A percentile compares a stretch with the other conserved stretches of the same genome.
phyloP scores from a whole-genome alignment of 2,888 invertebrate species.

The Azorinus chamasolen region DNA sequence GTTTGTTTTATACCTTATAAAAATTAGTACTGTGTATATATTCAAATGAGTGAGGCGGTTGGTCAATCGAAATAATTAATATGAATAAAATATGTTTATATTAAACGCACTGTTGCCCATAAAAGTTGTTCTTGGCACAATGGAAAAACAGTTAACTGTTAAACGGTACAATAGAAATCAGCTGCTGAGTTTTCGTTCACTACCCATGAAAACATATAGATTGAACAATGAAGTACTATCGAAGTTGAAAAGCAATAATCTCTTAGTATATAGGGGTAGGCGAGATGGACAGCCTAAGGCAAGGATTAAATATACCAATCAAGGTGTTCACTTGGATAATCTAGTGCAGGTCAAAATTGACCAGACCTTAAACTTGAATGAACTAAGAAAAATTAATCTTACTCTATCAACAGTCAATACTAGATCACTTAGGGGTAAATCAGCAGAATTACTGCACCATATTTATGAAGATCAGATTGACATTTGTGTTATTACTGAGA shows the following conservation, averaged over 20 bases:
- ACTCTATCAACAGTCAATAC: constrained; percentile 40
- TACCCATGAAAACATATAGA: constrained; percentile 10
- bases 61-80: too few relatives aligned
- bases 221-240: constrained; percentile 5
- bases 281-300: constrained; percentile 29
- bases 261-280: constrained; percentile 26
- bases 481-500: constrained; percentile 32
- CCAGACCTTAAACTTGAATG: constrained; percentile 18
- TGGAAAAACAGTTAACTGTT: constrained; percentile 19
- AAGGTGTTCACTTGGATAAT: constrained; percentile 32
- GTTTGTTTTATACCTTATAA: too few relatives aligned
- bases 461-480: constrained; percentile 39
- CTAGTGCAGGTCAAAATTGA: constrained; percentile 24
- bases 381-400: constrained; percentile 21
- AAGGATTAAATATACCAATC: constrained; percentile 16
- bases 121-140: not conserved
- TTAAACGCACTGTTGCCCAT: too few relatives aligned
- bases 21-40: too few relatives aligned
- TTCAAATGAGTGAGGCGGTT: too few relatives aligned
- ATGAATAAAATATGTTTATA: too few relatives aligned
- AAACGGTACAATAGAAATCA: constrained; percentile 21
- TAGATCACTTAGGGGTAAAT: constrained; percentile 35
- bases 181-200: constrained; percentile 17
- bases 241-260: constrained; percentile 14
- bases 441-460: constrained; percentile 38